Evolutionary conservation across 2,113 vertebrate genomes (phyloP).

Genomic region (Ceyx margarethae): DNA sequence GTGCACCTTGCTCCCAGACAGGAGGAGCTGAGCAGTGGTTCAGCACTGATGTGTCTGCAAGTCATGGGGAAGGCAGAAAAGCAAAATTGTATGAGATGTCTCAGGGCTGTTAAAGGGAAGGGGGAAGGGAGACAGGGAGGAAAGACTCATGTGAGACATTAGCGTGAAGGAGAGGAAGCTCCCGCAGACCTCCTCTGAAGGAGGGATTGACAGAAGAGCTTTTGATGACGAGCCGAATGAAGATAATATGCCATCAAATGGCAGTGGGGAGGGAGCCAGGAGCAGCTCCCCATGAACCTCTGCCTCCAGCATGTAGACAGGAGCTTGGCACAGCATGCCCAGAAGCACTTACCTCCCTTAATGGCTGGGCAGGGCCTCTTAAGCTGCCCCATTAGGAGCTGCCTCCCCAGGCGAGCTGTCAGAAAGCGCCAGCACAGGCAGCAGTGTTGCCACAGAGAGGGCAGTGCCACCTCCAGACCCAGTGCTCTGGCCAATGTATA

Average conservation of each 20-base stretch:
- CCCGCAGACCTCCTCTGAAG: background rate
- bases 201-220: background rate
- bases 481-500: accelerated
- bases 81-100: background rate
- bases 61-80: background rate
- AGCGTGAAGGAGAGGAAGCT: background rate
- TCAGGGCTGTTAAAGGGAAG: background rate
- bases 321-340: background rate
- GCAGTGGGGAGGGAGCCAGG: background rate
- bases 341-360: conserved; percentile 36
- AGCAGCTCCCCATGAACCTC: background rate
- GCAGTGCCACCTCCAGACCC: accelerated
- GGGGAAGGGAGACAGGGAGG: background rate
- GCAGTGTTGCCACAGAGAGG: background rate
- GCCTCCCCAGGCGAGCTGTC: background rate
- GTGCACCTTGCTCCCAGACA: background rate
- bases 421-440: background rate
- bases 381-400: background rate
- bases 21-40: background rate
- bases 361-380: background rate
- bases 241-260: background rate
- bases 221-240: background rate
- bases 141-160: background rate
- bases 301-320: background rate
- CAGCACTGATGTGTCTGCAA: background rate